Conservation (phyloP, 2,888 invertebrate species). For the Eristalis pertinax region DNA sequence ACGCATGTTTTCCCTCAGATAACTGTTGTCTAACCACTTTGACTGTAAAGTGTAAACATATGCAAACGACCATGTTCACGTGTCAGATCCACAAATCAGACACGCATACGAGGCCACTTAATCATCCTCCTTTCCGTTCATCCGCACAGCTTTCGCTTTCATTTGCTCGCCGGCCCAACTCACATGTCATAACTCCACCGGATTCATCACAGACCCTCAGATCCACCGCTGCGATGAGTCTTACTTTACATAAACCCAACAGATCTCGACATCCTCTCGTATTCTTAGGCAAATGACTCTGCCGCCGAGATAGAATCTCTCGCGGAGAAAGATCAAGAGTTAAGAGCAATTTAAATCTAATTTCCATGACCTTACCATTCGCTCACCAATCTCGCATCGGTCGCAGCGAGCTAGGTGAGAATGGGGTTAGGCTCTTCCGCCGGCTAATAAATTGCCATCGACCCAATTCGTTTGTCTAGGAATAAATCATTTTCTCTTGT, state of each 20-base stretch:
- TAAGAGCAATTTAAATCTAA: conserved; percentile 16
- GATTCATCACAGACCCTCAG: background rate
- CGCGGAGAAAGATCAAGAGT: background rate
- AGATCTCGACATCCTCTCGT: background rate
- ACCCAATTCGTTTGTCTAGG: conserved; percentile 27
- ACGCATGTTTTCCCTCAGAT: background rate
- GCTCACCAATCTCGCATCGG: conserved; percentile 27
- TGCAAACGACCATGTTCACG: background rate
- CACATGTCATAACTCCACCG: background rate
- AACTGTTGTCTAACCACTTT: background rate
- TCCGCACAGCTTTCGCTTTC: background rate
- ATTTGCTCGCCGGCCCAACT: background rate
- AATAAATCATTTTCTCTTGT: background rate
- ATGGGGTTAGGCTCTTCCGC: conserved; percentile 21
- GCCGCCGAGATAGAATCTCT: background rate
- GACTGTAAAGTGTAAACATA: background rate
- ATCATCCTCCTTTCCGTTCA: background rate
- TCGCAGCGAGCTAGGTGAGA: conserved; percentile 41
- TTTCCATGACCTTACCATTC: conserved; percentile 46
- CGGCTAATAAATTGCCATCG: conserved; percentile 25
- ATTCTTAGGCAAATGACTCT: conserved; percentile 9
- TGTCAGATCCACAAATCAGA: background rate
- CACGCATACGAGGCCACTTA: background rate
- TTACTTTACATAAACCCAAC: conserved; percentile 9
- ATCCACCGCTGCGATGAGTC: background rate